Base-by-base conservation (phyloP, 2,113 vertebrate species). In the Thalassarche chlororhynchos region DNA sequence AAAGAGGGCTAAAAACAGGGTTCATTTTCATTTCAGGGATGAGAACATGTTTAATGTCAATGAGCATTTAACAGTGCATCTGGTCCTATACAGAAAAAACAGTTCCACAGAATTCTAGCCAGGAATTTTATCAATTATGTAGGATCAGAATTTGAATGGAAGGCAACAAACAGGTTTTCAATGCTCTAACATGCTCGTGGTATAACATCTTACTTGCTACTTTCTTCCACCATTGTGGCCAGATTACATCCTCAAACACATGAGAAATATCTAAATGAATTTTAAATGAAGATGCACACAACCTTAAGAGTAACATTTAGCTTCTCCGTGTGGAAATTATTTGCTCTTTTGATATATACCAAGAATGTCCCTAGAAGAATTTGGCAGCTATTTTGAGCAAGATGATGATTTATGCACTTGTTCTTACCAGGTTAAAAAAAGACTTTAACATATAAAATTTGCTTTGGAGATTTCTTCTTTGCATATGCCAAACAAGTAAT, bases 81-180 rank as follows among this genome's bases (percentile, higher is more conserved):
- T 96, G 95, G 92, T 93, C 90, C 74, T 71, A 65, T 28, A 55
- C 60, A 94, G 71, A 97, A 95, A 89, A 80, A 95, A 74, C 87
- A 90, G 60, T 81, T 79, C 58, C 90, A 88, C 54, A 54, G 85
- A 84, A 54, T 64, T 89, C 84, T 31, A 94, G 87, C 84, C 93
- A 96, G 84, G 70, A 87, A 89, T 87, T 79, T 83, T 72, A 94
- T 89, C 91, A 93, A 87, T 97, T 87, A 93, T 34, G 24, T 51
- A 77, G 84, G 49, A 91, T 85, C 46, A 62, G 42, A 90, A 82
- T 18, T 9, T 92, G 91, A 97, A 90, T 74, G 87, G 75, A 72
- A 95, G 58, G 71, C 74, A 90, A 61, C 47, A 87, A 76, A 72
- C 47, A 95, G 70, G 93, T 80, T 77, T 92, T 65, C 75, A 60